phyloP scores from a whole-genome alignment of 2,888 invertebrate genomes.

The Caenorhabditis doughertyi region DNA sequence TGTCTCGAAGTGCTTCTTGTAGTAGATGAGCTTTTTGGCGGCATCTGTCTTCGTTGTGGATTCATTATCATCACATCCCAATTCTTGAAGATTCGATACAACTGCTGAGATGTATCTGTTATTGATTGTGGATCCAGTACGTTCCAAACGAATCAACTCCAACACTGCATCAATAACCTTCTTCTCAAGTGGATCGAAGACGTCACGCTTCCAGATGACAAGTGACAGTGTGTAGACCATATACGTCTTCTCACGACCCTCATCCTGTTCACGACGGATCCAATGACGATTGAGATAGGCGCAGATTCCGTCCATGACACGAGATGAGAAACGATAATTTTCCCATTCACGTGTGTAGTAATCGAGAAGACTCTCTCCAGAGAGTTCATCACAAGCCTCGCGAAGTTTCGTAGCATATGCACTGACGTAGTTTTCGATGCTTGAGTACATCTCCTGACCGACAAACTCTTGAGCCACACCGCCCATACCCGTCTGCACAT shows the following conservation, averaged over 20 bases:
- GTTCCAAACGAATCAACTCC: constrained; percentile 95
- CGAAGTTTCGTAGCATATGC: not conserved
- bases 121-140: constrained; percentile 97
- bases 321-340: constrained; percentile 86
- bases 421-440: not conserved
- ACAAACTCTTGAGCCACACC: not conserved
- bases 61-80: constrained; percentile 88
- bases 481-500: not conserved
- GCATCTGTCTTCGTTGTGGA: constrained; percentile 73
- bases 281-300: constrained; percentile 98
- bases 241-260: constrained; percentile 96
- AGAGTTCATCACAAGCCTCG: constrained; percentile 89
- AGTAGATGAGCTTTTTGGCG: constrained; percentile 66
- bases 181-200: constrained; percentile 94
- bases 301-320: constrained; percentile 94
- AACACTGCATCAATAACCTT: constrained; percentile 95
- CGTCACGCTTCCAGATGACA: constrained; percentile 96
- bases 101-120: constrained; percentile 96
- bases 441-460: not conserved
- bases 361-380: constrained; percentile 95
- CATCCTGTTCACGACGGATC: constrained; percentile 98
- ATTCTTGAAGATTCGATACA: constrained; percentile 92
- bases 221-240: constrained; percentile 96
- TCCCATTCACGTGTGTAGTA: constrained; percentile 99
- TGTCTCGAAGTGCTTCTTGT: constrained; percentile 89